Conservation (phyloP, 2,888 invertebrate species). For the Cheilosia soror region DNA sequence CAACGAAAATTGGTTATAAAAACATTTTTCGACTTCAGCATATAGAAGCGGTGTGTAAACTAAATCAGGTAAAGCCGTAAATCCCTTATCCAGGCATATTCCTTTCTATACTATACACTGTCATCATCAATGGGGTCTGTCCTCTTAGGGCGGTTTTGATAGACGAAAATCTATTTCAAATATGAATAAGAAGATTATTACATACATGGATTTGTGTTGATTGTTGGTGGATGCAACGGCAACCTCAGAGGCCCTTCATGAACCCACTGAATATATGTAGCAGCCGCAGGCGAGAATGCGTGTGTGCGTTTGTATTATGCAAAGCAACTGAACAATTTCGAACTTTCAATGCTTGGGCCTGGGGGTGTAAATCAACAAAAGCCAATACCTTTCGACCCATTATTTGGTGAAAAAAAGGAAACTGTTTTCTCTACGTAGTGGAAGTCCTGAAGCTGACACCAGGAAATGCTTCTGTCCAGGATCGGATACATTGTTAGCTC, state of each 20-base stretch:
- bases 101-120: background rate
- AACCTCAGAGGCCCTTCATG: constrained; percentile 22
- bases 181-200: constrained; percentile 52
- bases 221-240: constrained; percentile 38
- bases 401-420: background rate
- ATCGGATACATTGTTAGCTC: constrained; percentile 64
- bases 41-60: constrained; percentile 34
- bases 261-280: background rate
- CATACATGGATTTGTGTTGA: constrained; percentile 31
- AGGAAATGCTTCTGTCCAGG: constrained; percentile 63
- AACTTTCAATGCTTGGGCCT: constrained; percentile 28
- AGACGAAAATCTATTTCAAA: constrained; percentile 60
- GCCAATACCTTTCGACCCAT: constrained; percentile 5
- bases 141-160: constrained; percentile 61
- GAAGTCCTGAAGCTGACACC: constrained; percentile 71
- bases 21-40: constrained; percentile 51
- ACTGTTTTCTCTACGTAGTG: constrained; percentile 3
- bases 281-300: constrained; percentile 11
- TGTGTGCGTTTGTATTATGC: constrained; percentile 23
- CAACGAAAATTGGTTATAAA: constrained; percentile 70
- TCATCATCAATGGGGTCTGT: constrained; percentile 25
- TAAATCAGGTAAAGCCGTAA: constrained; percentile 72
- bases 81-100: constrained; percentile 44
- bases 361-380: constrained; percentile 26
- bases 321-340: constrained; percentile 31